phyloP scores from a whole-genome alignment of 2,888 invertebrate species.

The Stenodera caucasica region DNA sequence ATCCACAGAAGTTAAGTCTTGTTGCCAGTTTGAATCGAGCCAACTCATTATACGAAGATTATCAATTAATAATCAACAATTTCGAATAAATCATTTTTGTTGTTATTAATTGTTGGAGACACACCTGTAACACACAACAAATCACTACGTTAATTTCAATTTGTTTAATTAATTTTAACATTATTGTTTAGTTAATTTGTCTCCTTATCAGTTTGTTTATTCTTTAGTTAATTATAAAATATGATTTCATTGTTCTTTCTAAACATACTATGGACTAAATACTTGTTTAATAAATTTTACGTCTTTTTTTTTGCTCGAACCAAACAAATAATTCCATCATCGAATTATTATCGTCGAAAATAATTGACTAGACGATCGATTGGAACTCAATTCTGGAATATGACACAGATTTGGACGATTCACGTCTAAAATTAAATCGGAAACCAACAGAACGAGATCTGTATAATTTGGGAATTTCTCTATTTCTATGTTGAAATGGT shows the following conservation, averaged over 20 bases:
- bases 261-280: conserved; percentile 5
- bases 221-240: conserved; percentile 18
- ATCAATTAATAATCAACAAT: not conserved
- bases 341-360: not conserved
- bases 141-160: not conserved
- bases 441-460: no score
- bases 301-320: not conserved
- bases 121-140: conserved; percentile 19
- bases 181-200: conserved; percentile 9
- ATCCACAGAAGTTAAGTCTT: conserved; percentile 26
- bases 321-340: not conserved
- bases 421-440: no score
- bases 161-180: conserved; percentile 13
- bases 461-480: no score
- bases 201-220: conserved; percentile 26
- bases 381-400: no score
- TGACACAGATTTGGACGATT: no score
- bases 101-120: not conserved
- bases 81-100: not conserved
- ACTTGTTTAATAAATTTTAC: not conserved
- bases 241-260: conserved; percentile 25
- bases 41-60: conserved; percentile 17
- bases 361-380: not conserved
- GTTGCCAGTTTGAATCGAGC: conserved; percentile 27
- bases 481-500: no score